A percentile compares a stretch with the other conserved stretches of the same genome.
phyloP scores from a whole-genome alignment of 2,888 invertebrate species.

The Dysmachus trigonus region DNA sequence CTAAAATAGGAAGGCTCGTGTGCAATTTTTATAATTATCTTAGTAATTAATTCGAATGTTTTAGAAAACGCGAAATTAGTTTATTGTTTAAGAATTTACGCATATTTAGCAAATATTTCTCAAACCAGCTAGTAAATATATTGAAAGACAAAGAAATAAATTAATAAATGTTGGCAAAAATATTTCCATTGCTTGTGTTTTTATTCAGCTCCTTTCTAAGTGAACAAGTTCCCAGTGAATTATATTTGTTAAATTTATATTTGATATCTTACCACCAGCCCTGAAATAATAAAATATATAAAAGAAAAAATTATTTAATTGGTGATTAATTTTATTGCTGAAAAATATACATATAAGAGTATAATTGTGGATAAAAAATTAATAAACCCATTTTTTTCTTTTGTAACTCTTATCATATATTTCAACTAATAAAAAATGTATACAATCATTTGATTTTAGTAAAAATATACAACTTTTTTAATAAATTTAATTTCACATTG shows the following conservation, averaged over 20 bases:
- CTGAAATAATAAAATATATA: not conserved
- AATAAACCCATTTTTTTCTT: not conserved
- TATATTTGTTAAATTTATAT: too few relatives aligned
- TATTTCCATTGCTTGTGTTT: not conserved
- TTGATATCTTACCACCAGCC: not conserved
- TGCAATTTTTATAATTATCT: constrained; percentile 33
- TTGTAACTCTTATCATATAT: not conserved
- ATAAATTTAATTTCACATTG: not conserved
- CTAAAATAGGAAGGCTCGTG: constrained; percentile 39
- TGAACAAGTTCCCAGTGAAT: too few relatives aligned
- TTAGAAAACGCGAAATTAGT: not conserved
- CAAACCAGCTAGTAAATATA: not conserved
- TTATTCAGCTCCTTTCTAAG: not conserved
- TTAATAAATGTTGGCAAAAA: constrained; percentile 17
- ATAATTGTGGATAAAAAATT: not conserved
- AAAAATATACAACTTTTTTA: constrained; percentile 29
- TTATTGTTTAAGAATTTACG: not conserved
- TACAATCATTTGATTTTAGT: constrained; percentile 39
- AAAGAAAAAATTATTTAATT: not conserved
- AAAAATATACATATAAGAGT: too few relatives aligned
- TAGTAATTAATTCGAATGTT: not conserved
- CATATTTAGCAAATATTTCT: not conserved
- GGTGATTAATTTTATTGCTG: too few relatives aligned
- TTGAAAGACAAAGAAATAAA: not conserved
- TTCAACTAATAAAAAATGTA: constrained; percentile 40